A percentile compares a stretch with the other conserved stretches of the same genome.
These are phyloP conservation scores for Platysteira castanea DNA, from an alignment of 2,113 vertebrate genomes.

Conservation along the genomic window DNA sequence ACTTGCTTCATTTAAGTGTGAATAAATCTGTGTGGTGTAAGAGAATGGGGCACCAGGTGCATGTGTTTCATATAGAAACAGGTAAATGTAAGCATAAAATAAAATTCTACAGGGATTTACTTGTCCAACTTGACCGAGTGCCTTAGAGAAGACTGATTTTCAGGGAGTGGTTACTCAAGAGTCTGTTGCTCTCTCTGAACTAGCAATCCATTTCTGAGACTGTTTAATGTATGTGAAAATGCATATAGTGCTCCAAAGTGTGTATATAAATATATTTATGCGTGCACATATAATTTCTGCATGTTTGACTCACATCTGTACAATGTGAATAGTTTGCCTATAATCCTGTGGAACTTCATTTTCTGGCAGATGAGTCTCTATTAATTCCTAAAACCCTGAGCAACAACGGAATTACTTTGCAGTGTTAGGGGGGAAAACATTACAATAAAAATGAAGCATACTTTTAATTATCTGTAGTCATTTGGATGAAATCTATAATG, in stretches of 20 bases:
- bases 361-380: not conserved
- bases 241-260: not conserved
- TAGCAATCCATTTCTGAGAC: not conserved
- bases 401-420: conserved; percentile 2
- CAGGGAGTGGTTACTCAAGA: not conserved
- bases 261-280: not conserved
- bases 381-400: conserved; percentile 24
- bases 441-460: conserved; percentile 55
- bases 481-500: conserved; percentile 55
- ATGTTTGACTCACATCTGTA: not conserved
- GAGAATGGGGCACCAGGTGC: not conserved
- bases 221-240: not conserved
- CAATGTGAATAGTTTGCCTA: not conserved
- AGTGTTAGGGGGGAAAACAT: not conserved
- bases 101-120: not conserved
- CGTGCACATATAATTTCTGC: not conserved
- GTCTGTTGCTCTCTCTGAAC: not conserved
- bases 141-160: not conserved
- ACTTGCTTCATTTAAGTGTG: not conserved
- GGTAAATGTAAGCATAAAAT: not conserved
- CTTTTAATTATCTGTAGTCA: conserved; percentile 59
- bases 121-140: not conserved
- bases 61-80: not conserved
- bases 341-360: not conserved
- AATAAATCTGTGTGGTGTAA: not conserved